These are phyloP conservation scores for Cladopsammia gracilis DNA, from an alignment of 64 coral and sea anemone species.

Conservation along the genomic window DNA sequence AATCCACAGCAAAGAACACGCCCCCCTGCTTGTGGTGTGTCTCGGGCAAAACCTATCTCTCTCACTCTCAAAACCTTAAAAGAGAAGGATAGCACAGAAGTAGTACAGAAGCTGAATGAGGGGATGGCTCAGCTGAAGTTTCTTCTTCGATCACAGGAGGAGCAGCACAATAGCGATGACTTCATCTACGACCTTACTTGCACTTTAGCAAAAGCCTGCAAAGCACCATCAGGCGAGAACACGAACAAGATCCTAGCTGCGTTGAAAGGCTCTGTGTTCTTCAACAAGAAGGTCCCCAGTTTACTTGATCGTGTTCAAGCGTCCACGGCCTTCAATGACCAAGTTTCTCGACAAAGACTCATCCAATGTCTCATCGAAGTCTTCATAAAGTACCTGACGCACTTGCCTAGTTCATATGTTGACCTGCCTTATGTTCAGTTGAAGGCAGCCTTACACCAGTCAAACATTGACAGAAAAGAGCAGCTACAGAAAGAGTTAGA, in stretches of 20 bases:
- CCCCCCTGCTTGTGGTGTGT: not conserved
- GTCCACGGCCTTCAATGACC: not conserved
- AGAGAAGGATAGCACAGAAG: not conserved
- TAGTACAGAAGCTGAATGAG: not conserved
- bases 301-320: constrained; percentile 22
- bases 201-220: not conserved
- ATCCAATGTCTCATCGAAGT: constrained; percentile 36
- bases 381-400: constrained; percentile 51
- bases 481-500: constrained; percentile 18
- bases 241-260: constrained; percentile 19
- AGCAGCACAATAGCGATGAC: not conserved
- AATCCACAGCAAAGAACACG: not conserved
- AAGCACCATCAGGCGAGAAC: not conserved
- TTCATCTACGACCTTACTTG: constrained; percentile 32
- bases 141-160: constrained; percentile 5
- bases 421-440: constrained; percentile 70
- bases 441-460: constrained; percentile 16
- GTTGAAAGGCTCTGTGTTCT: constrained; percentile 6
- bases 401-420: constrained; percentile 70
- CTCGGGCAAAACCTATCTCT: not conserved
- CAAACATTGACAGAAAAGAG: constrained; percentile 26
- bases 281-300: not conserved
- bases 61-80: not conserved
- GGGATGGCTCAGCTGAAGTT: not conserved
- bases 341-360: not conserved